Percentiles rank a stretch among this genome's conserved stretches.
Evolutionary conservation across 2,113 vertebrate species (phyloP).

Genomic region (Actinemys pallida): DNA sequence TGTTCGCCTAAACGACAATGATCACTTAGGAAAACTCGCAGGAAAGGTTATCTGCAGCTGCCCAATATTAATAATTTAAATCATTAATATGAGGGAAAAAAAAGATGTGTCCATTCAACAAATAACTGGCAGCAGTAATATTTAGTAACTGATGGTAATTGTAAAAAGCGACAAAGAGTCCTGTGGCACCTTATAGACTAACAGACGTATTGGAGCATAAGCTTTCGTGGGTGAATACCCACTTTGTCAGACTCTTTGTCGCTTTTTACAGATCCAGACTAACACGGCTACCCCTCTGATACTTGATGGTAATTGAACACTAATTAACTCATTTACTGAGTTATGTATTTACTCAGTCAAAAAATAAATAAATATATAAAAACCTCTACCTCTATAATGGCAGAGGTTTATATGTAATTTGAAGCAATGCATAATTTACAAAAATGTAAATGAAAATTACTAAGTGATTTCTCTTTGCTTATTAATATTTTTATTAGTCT

Average conservation of each 20-base stretch:
- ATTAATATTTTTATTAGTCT: background rate
- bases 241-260: no score
- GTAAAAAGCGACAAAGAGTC: background rate
- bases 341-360: constrained; percentile 10
- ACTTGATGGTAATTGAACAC: constrained; percentile 43
- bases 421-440: constrained; percentile 30
- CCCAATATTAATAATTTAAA: background rate
- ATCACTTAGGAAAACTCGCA: background rate
- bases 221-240: no score
- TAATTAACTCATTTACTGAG: constrained; percentile 52
- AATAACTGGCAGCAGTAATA: background rate
- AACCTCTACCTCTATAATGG: background rate
- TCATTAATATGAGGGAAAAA: background rate
- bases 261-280: no score
- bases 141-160: constrained; percentile 46
- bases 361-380: background rate
- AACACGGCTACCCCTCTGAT: no score
- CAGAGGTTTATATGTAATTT: constrained; percentile 12
- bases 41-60: background rate
- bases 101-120: background rate
- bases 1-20: background rate
- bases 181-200: no score
- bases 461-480: constrained; percentile 28
- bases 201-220: no score
- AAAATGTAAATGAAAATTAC: constrained; percentile 27